These are phyloP conservation scores for Euborellia annulipes DNA, from an alignment of 1,140 invertebrate species.

Conservation along the genomic window DNA sequence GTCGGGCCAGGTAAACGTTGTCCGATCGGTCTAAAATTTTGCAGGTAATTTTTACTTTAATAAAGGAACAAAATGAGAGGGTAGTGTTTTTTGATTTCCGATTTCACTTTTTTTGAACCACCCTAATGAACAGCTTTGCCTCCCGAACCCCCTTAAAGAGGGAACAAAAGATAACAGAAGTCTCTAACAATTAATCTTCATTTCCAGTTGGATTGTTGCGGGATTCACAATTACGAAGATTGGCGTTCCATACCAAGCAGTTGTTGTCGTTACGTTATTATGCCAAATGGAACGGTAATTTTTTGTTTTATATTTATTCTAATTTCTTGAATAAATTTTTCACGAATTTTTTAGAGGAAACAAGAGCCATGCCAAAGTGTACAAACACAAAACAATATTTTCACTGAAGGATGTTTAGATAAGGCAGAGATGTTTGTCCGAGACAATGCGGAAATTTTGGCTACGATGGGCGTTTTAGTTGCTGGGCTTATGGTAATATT, in stretches of 20 bases:
- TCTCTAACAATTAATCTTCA: too few species aligned
- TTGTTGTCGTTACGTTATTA: slow-evolving; percentile 50
- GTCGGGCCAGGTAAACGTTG: too few species aligned
- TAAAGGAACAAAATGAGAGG: too few species aligned
- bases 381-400: slow-evolving; percentile 43
- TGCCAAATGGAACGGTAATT: slow-evolving; percentile 4
- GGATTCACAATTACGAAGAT: slow-evolving; percentile 52
- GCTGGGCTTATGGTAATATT: slow-evolving; percentile 58
- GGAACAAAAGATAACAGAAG: too few species aligned
- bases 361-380: slow-evolving; percentile 39
- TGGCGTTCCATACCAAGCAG: slow-evolving; percentile 63
- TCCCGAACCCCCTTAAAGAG: too few species aligned
- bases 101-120: too few species aligned
- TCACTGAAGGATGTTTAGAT: slow-evolving; percentile 53
- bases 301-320: too few species aligned
- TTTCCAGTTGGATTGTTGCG: slow-evolving; percentile 66
- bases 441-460: slow-evolving; percentile 61
- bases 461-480: slow-evolving; percentile 61
- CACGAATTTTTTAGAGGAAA: slow-evolving; percentile 25
- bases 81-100: too few species aligned
- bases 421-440: slow-evolving; percentile 52
- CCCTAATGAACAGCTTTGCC: too few species aligned
- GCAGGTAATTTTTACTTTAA: too few species aligned
- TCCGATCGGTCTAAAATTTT: too few species aligned
- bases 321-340: slow-evolving; percentile 9